Base-by-base conservation (phyloP, 2,888 invertebrate species). In the Cabera pusaria region DNA sequence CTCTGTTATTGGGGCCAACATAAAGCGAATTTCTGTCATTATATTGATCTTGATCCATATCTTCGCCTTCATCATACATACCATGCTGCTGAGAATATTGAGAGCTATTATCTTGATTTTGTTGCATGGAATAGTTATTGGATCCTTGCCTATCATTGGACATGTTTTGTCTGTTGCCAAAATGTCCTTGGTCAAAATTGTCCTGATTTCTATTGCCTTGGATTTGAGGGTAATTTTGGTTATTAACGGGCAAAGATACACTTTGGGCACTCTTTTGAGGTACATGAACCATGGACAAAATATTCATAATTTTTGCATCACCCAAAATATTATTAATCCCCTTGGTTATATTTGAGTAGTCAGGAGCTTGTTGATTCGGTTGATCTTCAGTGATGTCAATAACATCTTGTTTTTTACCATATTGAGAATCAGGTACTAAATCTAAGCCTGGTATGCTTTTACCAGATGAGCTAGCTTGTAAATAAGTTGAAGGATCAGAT, bases 381-480 rank as follows among this genome's bases (percentile, higher is more conserved):
- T 40, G 45, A 1, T 74, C 73, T 27, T 70, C 76, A 44, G 77
- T 74, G 20, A 86, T 79, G 42, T 84, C 82, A 50, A 83, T 72
- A 6, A 84, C 66, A 33, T 82, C 79, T 25, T 59, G 60, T 9
- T 56, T 54, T 27, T 49, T 54, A 8, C 42, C 56, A 7, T 22
- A 17, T 21, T 77, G 76, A 41, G 51, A 64, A 2, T 90, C 90
- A 47, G 85, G 87, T 5, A 93, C 92, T 42, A 94, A 87, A 85
- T 95, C 94, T 38, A 95, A 84, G 0, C 95, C 95, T 5, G 95
- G 95, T 62, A 95, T 95, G 21, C 92, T 92, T 56, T 90, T 91
- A 29, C 65, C 58, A 11, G 72, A 59, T 17, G 61, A 69, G 61
- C 58, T 68, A 37, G 65, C 56, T 11, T 75, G 72, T 21, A 87